Evolutionary conservation across 1,140 invertebrate species (phyloP).

Genomic region (Pectinophora gossypiella): DNA sequence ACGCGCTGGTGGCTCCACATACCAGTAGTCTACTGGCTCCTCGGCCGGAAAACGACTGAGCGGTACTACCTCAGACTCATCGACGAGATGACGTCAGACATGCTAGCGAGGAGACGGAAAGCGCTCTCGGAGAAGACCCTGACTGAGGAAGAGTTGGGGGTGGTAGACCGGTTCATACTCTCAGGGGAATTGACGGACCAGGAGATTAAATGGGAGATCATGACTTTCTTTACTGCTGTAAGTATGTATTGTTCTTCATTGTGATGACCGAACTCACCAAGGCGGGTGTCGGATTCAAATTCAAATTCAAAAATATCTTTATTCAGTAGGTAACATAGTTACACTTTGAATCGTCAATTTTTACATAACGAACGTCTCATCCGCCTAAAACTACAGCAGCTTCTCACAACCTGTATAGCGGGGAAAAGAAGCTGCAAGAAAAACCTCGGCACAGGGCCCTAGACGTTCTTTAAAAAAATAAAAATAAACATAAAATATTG

Average conservation of each 20-base stretch:
- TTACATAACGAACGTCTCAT: no score
- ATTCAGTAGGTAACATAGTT: no score
- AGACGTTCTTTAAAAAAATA: no score
- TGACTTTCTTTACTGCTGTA: conserved; percentile 53
- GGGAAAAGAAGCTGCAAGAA: no score
- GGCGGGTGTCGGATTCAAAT: neutral
- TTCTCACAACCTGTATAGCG: no score
- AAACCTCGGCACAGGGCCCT: no score
- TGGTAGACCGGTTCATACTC: conserved; percentile 44
- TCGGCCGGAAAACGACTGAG: conserved; percentile 21
- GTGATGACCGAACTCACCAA: no score
- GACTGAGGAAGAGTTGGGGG: conserved; percentile 24
- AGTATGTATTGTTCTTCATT: conserved; percentile 16
- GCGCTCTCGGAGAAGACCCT: conserved; percentile 8
- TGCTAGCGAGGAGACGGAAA: conserved; percentile 31
- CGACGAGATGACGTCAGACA: conserved; percentile 34
- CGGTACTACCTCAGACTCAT: conserved; percentile 22
- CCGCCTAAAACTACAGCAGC: no score
- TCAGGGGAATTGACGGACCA: conserved; percentile 30
- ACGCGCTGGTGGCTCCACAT: conserved; percentile 54
- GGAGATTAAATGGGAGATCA: conserved; percentile 36
- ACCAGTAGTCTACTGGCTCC: conserved; percentile 39
- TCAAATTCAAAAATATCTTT: no score
- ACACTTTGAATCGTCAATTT: no score
- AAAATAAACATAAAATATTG: no score